A percentile compares a stretch with the other conserved stretches of the same genome.
These are phyloP conservation scores for Tineola bisselliella DNA, from an alignment of 2,888 invertebrate species.

Conservation along the genomic window DNA sequence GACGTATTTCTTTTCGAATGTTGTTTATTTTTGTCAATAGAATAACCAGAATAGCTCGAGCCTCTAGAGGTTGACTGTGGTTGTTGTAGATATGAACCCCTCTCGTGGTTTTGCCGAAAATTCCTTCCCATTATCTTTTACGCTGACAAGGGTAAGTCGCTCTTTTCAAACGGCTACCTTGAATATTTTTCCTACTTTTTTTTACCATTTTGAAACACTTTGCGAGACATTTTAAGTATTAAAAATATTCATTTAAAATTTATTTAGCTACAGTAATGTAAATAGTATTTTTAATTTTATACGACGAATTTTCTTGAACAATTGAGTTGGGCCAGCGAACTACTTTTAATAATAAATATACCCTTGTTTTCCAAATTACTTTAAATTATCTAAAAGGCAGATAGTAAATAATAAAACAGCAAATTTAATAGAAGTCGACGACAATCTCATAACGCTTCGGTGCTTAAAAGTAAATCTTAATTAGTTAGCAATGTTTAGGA, in stretches of 20 bases:
- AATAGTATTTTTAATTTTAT: too few relatives aligned
- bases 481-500: background rate
- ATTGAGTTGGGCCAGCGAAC: too few relatives aligned
- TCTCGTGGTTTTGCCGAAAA: background rate
- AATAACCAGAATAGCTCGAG: background rate
- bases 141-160: background rate
- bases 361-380: too few relatives aligned
- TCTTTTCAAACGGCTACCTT: background rate
- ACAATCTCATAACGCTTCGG: too few relatives aligned
- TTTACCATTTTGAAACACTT: background rate
- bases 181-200: constrained; percentile 2
- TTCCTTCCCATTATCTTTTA: background rate
- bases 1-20: background rate
- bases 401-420: too few relatives aligned
- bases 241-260: too few relatives aligned
- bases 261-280: too few relatives aligned
- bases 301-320: too few relatives aligned
- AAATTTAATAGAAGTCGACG: too few relatives aligned
- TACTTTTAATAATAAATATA: too few relatives aligned
- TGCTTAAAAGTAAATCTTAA: background rate
- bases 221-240: background rate
- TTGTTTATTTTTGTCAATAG: background rate
- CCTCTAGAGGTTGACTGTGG: background rate
- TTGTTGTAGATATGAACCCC: background rate
- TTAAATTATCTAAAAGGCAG: too few relatives aligned